Conservation (phyloP, 2,113 vertebrate genomes). For the Zapornia atra region DNA sequence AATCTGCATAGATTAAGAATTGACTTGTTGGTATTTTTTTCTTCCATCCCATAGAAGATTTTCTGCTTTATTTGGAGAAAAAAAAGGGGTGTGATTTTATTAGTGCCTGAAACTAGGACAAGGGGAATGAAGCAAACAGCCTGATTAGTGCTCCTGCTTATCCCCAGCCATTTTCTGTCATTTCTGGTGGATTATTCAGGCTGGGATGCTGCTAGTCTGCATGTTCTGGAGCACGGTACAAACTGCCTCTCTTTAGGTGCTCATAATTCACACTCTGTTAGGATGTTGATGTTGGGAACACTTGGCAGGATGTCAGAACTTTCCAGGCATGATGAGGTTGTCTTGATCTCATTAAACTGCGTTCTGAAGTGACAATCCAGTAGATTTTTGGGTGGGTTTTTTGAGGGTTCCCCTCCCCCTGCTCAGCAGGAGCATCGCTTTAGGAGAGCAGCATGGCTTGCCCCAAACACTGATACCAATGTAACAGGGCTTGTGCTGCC, state of each 20-base stretch:
- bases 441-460: background rate
- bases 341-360: constrained; percentile 29
- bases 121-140: background rate
- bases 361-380: background rate
- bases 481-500: background rate
- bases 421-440: background rate
- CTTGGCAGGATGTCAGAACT: constrained; percentile 35
- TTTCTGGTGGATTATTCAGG: constrained; percentile 29
- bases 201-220: background rate
- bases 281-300: constrained; percentile 12
- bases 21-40: background rate
- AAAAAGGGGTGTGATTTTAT: constrained; percentile 17
- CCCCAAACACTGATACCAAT: background rate
- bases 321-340: constrained; percentile 11
- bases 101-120: constrained; percentile 14
- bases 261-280: constrained; percentile 58
- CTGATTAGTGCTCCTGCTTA: constrained; percentile 16
- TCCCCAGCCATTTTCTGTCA: constrained; percentile 35
- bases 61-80: constrained; percentile 12
- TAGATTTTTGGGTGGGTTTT: background rate
- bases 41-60: background rate
- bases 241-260: constrained; percentile 54
- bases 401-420: too few species aligned
- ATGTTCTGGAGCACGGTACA: constrained; percentile 33
- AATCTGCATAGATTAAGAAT: constrained; percentile 8